Evolutionary conservation across 2,797 vertebrate species (phyloP), one percentile per base, ranked within the genome.

Genomic region (Crenuchus spilurus): DNA sequence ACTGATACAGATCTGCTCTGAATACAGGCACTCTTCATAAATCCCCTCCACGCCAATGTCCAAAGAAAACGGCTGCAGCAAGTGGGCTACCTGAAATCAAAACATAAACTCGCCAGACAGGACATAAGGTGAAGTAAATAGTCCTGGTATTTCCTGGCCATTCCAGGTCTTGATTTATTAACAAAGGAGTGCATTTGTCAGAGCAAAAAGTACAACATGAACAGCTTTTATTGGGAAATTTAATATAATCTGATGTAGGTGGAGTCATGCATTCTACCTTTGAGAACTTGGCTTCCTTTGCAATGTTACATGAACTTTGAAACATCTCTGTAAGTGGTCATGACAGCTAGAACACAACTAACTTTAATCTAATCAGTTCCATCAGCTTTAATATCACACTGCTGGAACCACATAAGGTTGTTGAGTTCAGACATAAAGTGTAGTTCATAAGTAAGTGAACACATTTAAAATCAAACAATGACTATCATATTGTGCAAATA

Each of bases 141-240:
- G 60, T 80, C 74, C 74, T 71, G 80, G 79, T 70, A 84, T 85
- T 85, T 85, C 76, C 82, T 85, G 67, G 71, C 63, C 75, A 52
- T 83, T 86, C 80, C 70, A 84, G 39, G 67, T 74, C 70, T 35
- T 65, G 70, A 72, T 51, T 67, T 76, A 33, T 72, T 66, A 81
- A 80, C 54, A 48, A 80, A 54, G 71, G 69, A 75, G 42, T 57
- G 75, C 69, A 58, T 80, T 84, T 82, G 71, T 63, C 42, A 44
- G 75, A 68, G 81, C 82, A 91, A 86, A 65, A 83, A 30, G 81
- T 48, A 87, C 83, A 86, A 77, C 79, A 61, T 74, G 74, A 65
- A 81, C 67, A 76, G 74, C 77, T 82, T 84, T 84, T 84, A 84
- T 49, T 80, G 69, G 6, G 26, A 69, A 51, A 70, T 63, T 46